phyloP scores from a whole-genome alignment of 2,113 vertebrate species.

The Piaya cayana region DNA sequence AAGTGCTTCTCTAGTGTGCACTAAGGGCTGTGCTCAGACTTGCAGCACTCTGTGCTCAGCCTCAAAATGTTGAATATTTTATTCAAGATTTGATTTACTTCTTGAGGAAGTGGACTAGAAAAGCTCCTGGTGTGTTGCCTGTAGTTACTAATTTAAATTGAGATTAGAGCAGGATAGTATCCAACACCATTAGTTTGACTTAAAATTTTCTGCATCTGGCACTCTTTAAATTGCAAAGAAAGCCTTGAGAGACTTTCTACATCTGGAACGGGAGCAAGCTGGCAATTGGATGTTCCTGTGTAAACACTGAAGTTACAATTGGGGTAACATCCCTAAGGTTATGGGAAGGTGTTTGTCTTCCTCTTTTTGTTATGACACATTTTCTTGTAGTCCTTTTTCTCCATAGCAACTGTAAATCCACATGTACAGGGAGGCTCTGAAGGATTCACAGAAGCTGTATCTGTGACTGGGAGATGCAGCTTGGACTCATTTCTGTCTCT shows the following conservation, averaged over 20 bases:
- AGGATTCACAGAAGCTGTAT: neutral
- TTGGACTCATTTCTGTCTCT: neutral
- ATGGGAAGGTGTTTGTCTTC: neutral
- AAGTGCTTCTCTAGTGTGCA: neutral
- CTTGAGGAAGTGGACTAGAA: slow-evolving; percentile 43
- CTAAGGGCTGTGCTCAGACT: neutral
- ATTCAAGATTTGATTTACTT: slow-evolving; percentile 24
- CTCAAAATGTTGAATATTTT: slow-evolving; percentile 36
- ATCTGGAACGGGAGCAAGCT: neutral
- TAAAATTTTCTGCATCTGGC: slow-evolving; percentile 22
- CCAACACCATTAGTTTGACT: slow-evolving; percentile 9
- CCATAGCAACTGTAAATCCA: neutral
- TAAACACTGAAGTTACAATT: neutral
- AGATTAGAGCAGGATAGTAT: slow-evolving; percentile 22
- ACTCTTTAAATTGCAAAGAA: neutral
- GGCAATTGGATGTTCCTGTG: neutral
- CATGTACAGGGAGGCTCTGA: neutral
- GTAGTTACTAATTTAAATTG: slow-evolving; percentile 59
- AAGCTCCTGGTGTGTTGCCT: neutral
- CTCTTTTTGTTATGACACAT: neutral
- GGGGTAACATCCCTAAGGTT: neutral
- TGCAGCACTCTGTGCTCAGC: neutral
- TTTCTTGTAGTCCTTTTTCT: neutral
- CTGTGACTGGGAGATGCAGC: neutral
- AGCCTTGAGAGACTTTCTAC: neutral